phyloP scores from a whole-genome alignment of 2,888 invertebrate species.

The Caenorhabditis uteleia region DNA sequence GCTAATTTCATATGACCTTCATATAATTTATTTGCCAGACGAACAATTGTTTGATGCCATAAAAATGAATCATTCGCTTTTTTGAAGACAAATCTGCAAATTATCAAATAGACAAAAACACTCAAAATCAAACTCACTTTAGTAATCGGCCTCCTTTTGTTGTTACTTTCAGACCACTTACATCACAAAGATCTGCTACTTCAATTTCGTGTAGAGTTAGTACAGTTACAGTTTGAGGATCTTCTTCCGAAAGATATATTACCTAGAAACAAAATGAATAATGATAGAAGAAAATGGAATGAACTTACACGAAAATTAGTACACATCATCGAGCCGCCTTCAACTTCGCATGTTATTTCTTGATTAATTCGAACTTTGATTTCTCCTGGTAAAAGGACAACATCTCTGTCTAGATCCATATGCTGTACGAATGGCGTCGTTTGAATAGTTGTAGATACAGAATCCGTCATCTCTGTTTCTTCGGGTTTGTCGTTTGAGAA shows the following conservation, averaged over 20 bases:
- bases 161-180: conserved; percentile 7
- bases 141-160: conserved; percentile 38
- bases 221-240: conserved; percentile 13
- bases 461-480: conserved; percentile 12
- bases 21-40: not conserved
- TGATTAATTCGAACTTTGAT: not conserved
- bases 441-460: not conserved
- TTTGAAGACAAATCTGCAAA: conserved; percentile 1
- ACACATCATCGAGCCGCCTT: conserved; percentile 22
- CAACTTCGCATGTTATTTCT: conserved; percentile 2
- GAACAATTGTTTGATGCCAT: conserved; percentile 9
- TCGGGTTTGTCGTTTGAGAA: too few relatives aligned
- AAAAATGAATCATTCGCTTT: not conserved
- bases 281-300: not conserved
- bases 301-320: conserved; percentile 45
- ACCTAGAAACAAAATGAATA: conserved; percentile 8
- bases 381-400: conserved; percentile 18
- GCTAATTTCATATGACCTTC: too few relatives aligned
- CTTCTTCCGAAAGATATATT: not conserved
- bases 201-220: conserved; percentile 41
- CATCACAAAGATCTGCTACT: conserved; percentile 18
- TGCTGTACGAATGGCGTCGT: not conserved
- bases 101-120: too few relatives aligned
- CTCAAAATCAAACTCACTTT: too few relatives aligned
- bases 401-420: not conserved